Evolutionary conservation across 2,113 vertebrate species (phyloP), one percentile per base, ranked within the genome.

Genomic region (Phalacrocorax brasilianus): DNA sequence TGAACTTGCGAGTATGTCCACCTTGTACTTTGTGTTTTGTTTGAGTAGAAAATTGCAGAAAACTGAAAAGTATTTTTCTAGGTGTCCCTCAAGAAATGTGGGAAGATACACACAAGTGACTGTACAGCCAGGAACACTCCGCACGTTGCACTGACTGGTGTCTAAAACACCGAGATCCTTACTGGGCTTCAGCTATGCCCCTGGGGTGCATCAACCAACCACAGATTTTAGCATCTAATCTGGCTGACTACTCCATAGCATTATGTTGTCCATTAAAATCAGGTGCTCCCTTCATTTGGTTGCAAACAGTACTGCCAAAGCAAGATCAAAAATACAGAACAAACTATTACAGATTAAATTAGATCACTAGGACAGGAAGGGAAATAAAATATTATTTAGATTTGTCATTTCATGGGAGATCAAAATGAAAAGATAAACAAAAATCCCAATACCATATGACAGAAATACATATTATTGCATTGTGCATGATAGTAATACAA

Each of bases 381-480:
- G 71, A 92, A 93, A 97, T 92, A 38, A 97, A 96, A 78, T 61
- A 85, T 81, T 95, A 61, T 83, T 95, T 87, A 77, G 14, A 70
- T 91, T 96, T 83, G 73, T 88, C n/a, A 50, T 95, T 85, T 83
- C 40, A 47, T 38, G 26, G 66, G 77, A 93, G 70, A 95, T 94
- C 91, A 94, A 93, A 85, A 79, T 82, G 35, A 91, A 78, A 82
- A 92, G 85, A 80, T 44, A 65, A 75, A 70, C 50, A 58, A 53
- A 68, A 59, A 21, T 76, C 76, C 66, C 85, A 78, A 55, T 67
- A 63, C 38, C 76, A 67, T 42, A 93, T 88, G 89, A 89, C 52
- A 94, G 84, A 94, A 94, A 80, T 59, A 53, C 2, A 0, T 40
- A 76, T 93, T 85, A 93, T 40, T 93, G 61, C 49, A 44, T 35